Evolutionary conservation across 2,888 invertebrate genomes (phyloP), one percentile per base, ranked within the genome.

Genomic region (Pammene aurita): DNA sequence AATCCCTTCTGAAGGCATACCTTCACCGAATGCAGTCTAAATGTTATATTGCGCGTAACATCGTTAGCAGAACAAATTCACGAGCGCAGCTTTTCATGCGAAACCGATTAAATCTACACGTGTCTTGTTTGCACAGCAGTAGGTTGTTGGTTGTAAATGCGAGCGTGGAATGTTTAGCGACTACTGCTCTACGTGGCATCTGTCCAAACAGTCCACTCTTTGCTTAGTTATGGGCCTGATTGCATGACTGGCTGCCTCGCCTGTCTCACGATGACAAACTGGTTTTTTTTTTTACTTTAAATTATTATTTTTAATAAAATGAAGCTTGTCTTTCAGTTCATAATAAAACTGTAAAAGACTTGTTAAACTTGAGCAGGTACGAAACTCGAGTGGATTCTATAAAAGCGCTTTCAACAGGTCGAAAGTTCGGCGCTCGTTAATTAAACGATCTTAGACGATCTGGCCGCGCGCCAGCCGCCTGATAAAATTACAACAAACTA

Each of bases 321-420:
- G 41, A 42, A 42, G 26, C 10, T 52, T 6, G 38, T 9, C 55
- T 52, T 65, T 18, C 35, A 18, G n/a, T 38, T 57, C 35, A 56
- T 50, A 66, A 52, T 66, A 58, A 66, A 66, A 66, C 76, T 73
- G 72, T 74, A 80, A 79, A 82, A 82, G 80, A 77, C 77, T 78
- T 80, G 80, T 79, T 72, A 81, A 85, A 81, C 82, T 78, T 80
- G 74, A 77, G 77, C 79, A 83, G 81, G 83, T 85, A 86, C 84
- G 50, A 82, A 86, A 87, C 84, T 85, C 79, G 84, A 84, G 87
- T 84, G 81, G 84, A 75, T 84, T 82, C 76, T 83, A 81, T 82
- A 82, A 86, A 88, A 89, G 85, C 88, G 78, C 86, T 91, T 88
- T 92, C 92, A 92, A 92, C 91, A 92, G 91, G 92, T 91, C 88